Evolutionary conservation across 2,888 invertebrate species (phyloP), one percentile per base, ranked within the genome.

Genomic region (Ecliptopera silaceata): DNA sequence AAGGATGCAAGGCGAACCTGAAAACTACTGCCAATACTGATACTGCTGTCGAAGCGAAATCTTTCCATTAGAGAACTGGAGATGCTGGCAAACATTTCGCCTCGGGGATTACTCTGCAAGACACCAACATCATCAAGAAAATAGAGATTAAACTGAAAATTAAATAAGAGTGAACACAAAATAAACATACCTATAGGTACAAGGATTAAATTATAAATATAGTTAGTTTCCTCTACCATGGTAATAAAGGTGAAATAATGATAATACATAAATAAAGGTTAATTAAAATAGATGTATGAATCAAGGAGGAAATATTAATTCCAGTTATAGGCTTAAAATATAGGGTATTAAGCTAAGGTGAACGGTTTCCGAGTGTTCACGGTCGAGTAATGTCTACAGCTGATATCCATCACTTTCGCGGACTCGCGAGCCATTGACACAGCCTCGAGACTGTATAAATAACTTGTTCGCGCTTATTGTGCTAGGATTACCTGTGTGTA

Each of bases 31-130:
- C 93, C 94, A 84, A 93, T 93, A 91, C 95, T 95, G 83, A 95
- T 88, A 74, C 95, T 95, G 84, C 95, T 94, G 88, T 95, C 95
- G 88, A 95, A 93, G 77, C 94, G 95, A 92, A 95, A 95, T 86
- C 95, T 95, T 84, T 94, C 95, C 94, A 96, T 94, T 87, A 96
- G 92, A 63, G 96, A 96, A 71, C 95, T 95, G 71, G 96, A 94
- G 74, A 96, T 94, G 89, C 95, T 96, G 72, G 96, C 96, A 84
- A 94, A 95, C 92, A 95, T 95, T 92, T 96, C 96, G 75, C 96
- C 96, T 77, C 94, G 94, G 74, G 94, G 93, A 82, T 95, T 94
- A 86, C 93, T 93, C 95, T 95, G 93, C 79, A 92, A 92, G 82
- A 84, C 82, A 89, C 79, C 82, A 81, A 74, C 60, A 72, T 51